Conservation (phyloP, 92 coral and sea anemone species). For the Bergia puertoricense region DNA sequence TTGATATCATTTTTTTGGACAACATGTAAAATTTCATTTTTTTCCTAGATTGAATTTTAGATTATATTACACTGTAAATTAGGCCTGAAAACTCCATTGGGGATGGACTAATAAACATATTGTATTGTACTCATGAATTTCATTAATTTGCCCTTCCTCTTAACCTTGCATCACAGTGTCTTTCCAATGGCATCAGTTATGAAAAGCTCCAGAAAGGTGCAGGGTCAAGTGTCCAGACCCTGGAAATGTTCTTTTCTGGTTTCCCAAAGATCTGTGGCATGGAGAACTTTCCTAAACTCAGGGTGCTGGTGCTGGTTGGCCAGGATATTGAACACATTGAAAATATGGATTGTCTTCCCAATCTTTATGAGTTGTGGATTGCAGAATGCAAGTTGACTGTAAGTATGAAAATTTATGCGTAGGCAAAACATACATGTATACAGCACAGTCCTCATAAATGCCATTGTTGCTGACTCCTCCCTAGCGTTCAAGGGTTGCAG, state of each 20-base stretch:
- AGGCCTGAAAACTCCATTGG: too few relatives aligned
- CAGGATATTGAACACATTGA: conserved; percentile 75
- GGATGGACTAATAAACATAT: too few relatives aligned
- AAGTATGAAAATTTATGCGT: conserved; percentile 10
- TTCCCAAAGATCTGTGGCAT: conserved; percentile 88
- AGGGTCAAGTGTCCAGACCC: conserved; percentile 61
- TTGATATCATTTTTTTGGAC: too few relatives aligned
- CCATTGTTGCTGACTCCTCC: too few relatives aligned
- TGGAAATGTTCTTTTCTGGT: conserved; percentile 99
- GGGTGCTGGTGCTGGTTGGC: conserved; percentile 74
- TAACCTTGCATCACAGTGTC: conserved; percentile 64
- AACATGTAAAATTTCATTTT: too few relatives aligned
- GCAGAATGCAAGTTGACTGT: conserved; percentile 81
- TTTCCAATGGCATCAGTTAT: conserved; percentile 85
- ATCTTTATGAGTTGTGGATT: conserved; percentile 83
- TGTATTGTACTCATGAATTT: background rate
- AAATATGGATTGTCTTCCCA: conserved; percentile 69
- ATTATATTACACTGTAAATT: too few relatives aligned
- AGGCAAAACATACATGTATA: too few relatives aligned
- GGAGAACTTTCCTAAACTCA: conserved; percentile 81
- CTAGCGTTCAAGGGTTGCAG: too few relatives aligned
- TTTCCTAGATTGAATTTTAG: too few relatives aligned
- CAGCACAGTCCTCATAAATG: too few relatives aligned
- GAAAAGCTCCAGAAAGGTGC: conserved; percentile 90
- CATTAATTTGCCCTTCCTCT: background rate